Percentiles rank a stretch among this genome's conserved stretches.
phyloP scores from a whole-genome alignment of 2,113 vertebrate species.

The Oryzias javanicus region DNA sequence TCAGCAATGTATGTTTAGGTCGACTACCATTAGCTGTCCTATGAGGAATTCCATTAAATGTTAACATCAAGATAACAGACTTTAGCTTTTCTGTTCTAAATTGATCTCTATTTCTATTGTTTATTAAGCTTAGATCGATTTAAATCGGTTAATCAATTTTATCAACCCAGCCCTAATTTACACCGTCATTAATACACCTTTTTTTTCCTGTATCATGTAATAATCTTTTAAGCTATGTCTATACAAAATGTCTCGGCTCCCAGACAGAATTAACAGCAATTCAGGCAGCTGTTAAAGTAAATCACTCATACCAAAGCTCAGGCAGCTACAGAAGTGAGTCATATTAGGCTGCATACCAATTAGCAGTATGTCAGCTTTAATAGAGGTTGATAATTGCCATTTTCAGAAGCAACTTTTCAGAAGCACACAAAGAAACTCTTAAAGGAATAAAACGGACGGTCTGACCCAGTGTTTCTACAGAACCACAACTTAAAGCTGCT shows the following conservation, averaged over 20 bases:
- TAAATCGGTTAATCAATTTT: too few species aligned
- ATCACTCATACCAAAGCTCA: slow-evolving; percentile 33
- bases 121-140: too few species aligned
- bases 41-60: too few species aligned
- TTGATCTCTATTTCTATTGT: too few species aligned
- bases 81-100: too few species aligned
- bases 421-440: slow-evolving; percentile 9
- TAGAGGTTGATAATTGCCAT: slow-evolving; percentile 33
- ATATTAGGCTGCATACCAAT: slow-evolving; percentile 56
- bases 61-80: too few species aligned
- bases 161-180: too few species aligned
- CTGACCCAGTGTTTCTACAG: background rate
- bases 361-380: slow-evolving; percentile 47
- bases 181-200: background rate
- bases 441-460: slow-evolving; percentile 25
- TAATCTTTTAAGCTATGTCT: background rate
- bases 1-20: too few species aligned
- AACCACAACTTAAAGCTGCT: background rate
- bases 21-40: too few species aligned
- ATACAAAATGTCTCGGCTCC: background rate
- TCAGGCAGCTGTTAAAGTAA: slow-evolving; percentile 22
- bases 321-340: slow-evolving; percentile 51
- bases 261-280: background rate
- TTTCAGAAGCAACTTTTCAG: slow-evolving; percentile 26
- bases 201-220: background rate